Conservation (phyloP, 2,113 vertebrate genomes). For the Phalacrocorax carbo region DNA sequence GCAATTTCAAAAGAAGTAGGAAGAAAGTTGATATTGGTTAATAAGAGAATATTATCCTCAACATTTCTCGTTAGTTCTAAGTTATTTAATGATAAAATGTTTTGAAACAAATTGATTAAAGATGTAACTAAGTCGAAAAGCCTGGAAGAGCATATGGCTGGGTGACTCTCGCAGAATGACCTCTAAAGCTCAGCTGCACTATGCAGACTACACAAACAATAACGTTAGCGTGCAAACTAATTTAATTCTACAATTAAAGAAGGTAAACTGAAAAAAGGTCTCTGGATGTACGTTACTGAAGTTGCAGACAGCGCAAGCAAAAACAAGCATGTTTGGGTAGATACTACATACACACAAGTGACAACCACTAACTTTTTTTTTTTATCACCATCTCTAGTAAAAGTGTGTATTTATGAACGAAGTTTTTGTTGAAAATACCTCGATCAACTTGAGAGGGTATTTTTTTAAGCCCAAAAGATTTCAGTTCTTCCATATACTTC, state of each 20-base stretch:
- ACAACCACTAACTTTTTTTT: neutral
- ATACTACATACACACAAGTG: neutral
- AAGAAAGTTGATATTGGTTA: neutral
- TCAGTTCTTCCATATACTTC: neutral
- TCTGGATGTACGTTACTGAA: neutral
- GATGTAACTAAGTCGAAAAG: slow-evolving; percentile 1
- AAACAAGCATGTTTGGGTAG: neutral
- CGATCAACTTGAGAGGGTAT: neutral
- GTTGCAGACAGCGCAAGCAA: neutral
- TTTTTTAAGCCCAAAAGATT: neutral
- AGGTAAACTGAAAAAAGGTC: neutral
- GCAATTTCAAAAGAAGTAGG: neutral
- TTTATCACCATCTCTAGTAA: neutral
- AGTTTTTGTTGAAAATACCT: neutral
- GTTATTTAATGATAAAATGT: neutral
- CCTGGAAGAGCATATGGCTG: slow-evolving; percentile 13
- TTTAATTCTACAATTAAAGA: neutral
- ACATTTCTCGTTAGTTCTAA: neutral
- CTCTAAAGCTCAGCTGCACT: neutral
- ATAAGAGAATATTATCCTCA: neutral
- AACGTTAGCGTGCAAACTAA: neutral
- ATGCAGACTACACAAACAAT: neutral
- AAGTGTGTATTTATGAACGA: neutral
- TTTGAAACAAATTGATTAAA: neutral
- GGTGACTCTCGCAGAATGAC: neutral